Evolutionary conservation across 2,888 invertebrate species (phyloP).

Genomic region (Drosophila neotestacea): DNA sequence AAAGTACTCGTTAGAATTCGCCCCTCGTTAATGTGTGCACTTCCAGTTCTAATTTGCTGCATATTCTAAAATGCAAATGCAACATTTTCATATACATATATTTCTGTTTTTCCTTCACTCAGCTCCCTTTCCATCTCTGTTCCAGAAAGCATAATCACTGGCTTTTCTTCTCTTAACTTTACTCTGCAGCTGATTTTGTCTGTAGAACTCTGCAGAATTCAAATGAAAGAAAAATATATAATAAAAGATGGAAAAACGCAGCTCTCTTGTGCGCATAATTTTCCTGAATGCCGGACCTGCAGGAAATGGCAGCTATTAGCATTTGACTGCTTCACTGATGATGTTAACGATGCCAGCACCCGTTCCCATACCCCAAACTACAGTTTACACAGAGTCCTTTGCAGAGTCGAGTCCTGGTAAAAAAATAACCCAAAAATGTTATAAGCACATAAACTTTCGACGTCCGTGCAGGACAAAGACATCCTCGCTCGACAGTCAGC

Average conservation of each 20-base stretch:
- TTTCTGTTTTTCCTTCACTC: not conserved
- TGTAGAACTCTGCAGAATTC: conserved; percentile 25
- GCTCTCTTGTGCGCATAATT: conserved; percentile 74
- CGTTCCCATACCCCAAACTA: not conserved
- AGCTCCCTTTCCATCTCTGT: not conserved
- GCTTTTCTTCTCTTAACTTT: conserved; percentile 4
- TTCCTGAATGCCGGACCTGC: conserved; percentile 75
- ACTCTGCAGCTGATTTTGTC: conserved; percentile 45
- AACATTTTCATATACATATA: conserved; percentile 56
- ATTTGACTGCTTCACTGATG: conserved; percentile 80
- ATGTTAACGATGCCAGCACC: conserved; percentile 73
- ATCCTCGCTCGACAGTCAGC: conserved; percentile 57
- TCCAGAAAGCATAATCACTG: conserved; percentile 41
- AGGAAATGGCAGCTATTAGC: conserved; percentile 80
- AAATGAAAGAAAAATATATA: conserved; percentile 20
- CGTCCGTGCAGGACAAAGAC: conserved; percentile 59
- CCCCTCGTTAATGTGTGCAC: conserved; percentile 39
- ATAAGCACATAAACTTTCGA: conserved; percentile 69
- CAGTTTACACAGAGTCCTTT: not conserved
- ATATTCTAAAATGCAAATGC: conserved; percentile 76
- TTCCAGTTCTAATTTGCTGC: conserved; percentile 71
- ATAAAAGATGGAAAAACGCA: conserved; percentile 37
- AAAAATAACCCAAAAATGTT: conserved; percentile 40
- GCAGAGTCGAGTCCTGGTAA: conserved; percentile 1
- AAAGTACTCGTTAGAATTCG: conserved; percentile 22